phyloP scores from a whole-genome alignment of 2,113 vertebrate species.

The Malaclemys terrapin region DNA sequence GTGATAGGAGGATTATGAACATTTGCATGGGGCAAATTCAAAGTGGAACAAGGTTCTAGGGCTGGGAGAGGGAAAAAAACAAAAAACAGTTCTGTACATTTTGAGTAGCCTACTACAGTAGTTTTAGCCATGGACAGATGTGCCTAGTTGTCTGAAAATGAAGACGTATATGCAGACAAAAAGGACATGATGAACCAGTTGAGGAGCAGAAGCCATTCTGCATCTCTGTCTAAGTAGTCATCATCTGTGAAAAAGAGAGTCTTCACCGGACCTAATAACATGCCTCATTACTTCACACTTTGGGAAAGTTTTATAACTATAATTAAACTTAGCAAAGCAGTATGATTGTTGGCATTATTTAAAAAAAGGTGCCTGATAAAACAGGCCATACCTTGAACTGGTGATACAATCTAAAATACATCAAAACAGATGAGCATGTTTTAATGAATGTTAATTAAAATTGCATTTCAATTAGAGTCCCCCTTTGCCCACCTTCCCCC shows the following conservation, averaged over 20 bases:
- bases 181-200: accelerated
- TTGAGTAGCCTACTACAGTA: not conserved
- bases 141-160: not conserved
- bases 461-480: not conserved
- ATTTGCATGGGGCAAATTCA: not conserved
- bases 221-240: not conserved
- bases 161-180: not conserved
- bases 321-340: slow-evolving; percentile 9
- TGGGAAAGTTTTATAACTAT: not conserved
- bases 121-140: not conserved
- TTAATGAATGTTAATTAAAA: not conserved
- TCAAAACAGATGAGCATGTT: not conserved
- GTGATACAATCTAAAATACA: not conserved
- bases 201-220: accelerated
- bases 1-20: not conserved
- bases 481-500: not conserved
- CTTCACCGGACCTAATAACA: not conserved
- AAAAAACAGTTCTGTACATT: not conserved
- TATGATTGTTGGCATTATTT: not conserved
- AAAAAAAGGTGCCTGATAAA: not conserved
- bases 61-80: not conserved
- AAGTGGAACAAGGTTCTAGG: not conserved
- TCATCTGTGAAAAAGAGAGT: not conserved
- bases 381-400: not conserved
- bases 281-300: not conserved